Evolutionary conservation across 2,888 invertebrate genomes (phyloP).

Genomic region (Aleiodes testaceus): DNA sequence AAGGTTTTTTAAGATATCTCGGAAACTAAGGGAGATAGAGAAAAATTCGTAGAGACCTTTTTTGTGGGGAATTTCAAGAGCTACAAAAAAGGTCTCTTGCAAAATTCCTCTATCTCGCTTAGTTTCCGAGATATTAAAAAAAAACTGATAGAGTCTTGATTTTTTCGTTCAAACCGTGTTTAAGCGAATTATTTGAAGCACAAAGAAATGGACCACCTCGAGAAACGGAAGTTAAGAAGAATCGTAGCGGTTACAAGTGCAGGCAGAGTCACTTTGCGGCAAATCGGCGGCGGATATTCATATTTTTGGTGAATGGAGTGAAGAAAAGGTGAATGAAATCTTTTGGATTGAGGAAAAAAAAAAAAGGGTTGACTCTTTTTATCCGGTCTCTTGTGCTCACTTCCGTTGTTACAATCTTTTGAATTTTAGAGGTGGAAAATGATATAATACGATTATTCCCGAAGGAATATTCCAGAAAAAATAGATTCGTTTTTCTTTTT

Average conservation of each 20-base stretch:
- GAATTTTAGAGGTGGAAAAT: not conserved
- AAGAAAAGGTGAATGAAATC: no score
- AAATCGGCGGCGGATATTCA: constrained; percentile 17
- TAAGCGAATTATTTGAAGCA: not conserved
- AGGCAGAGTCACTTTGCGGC: constrained; percentile 48
- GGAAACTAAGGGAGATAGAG: no score
- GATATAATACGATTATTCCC: not conserved
- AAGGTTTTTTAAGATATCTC: no score
- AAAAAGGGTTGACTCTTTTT: constrained; percentile 31
- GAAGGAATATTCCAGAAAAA: no score
- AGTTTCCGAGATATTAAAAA: no score
- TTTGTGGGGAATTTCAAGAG: no score
- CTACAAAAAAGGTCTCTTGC: no score
- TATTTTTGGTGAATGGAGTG: constrained; percentile 22
- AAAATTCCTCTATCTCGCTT: no score
- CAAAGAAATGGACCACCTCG: not conserved
- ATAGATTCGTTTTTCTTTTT: no score
- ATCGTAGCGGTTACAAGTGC: constrained; percentile 3
- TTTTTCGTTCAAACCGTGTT: not conserved
- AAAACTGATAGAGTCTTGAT: no score
- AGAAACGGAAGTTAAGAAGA: constrained; percentile 4
- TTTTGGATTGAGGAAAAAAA: not conserved
- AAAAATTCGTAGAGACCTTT: no score
- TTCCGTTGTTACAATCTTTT: not conserved
- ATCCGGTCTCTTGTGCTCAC: constrained; percentile 4